phyloP scores from a whole-genome alignment of 2,113 vertebrate genomes.

The Ifrita kowaldi region DNA sequence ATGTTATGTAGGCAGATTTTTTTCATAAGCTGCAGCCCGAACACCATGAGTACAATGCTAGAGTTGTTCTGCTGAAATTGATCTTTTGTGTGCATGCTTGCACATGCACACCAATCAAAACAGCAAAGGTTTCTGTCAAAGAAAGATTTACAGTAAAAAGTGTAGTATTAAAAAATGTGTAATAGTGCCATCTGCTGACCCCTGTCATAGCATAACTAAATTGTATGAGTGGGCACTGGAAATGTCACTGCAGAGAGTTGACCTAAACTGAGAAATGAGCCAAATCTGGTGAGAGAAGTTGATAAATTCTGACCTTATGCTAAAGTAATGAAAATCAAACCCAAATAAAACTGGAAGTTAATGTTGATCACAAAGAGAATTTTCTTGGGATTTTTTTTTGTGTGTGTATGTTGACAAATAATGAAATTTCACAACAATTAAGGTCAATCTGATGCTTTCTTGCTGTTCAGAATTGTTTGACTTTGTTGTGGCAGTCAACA shows the following conservation, averaged over 20 bases:
- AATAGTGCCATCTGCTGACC: constrained; percentile 59
- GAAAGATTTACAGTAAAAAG: background rate
- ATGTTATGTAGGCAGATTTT: background rate
- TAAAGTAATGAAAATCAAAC: background rate
- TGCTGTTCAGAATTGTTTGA: background rate
- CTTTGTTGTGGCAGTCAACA: background rate
- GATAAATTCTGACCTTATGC: background rate
- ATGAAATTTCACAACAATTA: background rate
- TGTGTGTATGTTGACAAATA: background rate
- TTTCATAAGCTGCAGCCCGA: background rate
- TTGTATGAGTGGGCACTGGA: background rate
- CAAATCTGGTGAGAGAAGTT: background rate
- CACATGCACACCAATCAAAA: background rate
- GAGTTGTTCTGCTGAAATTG: background rate
- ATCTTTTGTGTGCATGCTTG: background rate
- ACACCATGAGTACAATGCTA: background rate
- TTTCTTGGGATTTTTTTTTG: background rate
- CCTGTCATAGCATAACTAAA: background rate
- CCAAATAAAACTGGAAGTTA: background rate
- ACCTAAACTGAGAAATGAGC: background rate
- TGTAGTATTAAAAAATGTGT: background rate
- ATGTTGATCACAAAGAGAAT: background rate
- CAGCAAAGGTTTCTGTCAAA: background rate
- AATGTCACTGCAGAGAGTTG: background rate
- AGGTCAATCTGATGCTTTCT: background rate